These are phyloP conservation scores for Ahaetulla prasina DNA, from an alignment of 2,113 vertebrate genomes.

Conservation along the genomic window DNA sequence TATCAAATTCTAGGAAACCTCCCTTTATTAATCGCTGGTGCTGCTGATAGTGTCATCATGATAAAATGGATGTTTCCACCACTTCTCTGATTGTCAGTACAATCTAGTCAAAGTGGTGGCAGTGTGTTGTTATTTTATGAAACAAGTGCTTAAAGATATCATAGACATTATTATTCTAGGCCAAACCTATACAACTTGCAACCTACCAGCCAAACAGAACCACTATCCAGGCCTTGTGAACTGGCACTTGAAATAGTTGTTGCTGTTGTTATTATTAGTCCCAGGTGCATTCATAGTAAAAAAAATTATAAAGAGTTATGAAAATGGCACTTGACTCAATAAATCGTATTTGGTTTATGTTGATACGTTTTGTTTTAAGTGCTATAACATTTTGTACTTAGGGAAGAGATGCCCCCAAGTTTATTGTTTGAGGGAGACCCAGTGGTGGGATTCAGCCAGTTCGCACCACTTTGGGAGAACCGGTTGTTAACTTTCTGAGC, in stretches of 20 bases:
- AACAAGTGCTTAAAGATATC: not conserved
- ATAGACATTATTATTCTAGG: not conserved
- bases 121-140: not conserved
- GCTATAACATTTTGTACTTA: not conserved
- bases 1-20: constrained; percentile 26
- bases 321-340: not conserved
- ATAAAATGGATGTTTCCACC: constrained; percentile 4
- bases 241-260: not conserved
- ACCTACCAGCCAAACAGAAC: not conserved
- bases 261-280: not conserved
- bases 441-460: too few relatives aligned
- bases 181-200: not conserved
- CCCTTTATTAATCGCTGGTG: constrained; percentile 5
- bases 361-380: not conserved
- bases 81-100: not conserved
- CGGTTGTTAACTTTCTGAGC: too few relatives aligned
- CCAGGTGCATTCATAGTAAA: not conserved
- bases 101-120: not conserved
- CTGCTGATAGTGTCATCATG: constrained; percentile 14
- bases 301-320: not conserved
- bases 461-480: too few relatives aligned
- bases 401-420: not conserved
- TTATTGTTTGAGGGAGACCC: not conserved
- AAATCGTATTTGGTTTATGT: not conserved
- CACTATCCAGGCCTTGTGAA: not conserved